These are phyloP conservation scores for Brenthis ino DNA, from an alignment of 2,888 invertebrate species.

Conservation along the genomic window DNA sequence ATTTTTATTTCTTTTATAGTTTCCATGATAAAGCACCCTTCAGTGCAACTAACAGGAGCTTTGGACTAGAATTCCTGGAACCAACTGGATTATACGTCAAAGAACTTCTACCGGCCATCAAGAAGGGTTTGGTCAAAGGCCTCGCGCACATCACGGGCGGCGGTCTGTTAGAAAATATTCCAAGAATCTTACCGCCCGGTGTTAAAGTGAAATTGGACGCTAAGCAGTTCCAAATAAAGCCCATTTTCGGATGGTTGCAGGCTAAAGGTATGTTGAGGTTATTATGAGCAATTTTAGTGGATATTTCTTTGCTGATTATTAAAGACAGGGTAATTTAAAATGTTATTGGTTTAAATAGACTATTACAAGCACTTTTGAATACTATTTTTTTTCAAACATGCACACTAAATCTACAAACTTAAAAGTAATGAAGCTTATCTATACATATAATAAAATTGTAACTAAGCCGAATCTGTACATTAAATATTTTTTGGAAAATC, in stretches of 20 bases:
- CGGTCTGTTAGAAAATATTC: slow-evolving; percentile 94
- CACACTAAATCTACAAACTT: too few species aligned
- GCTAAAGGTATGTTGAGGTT: slow-evolving; percentile 78
- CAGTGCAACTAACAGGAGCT: slow-evolving; percentile 60
- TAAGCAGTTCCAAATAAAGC: slow-evolving; percentile 86
- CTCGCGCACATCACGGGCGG: slow-evolving; percentile 97
- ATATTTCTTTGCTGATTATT: background rate
- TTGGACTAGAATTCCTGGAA: slow-evolving; percentile 90
- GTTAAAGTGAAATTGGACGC: slow-evolving; percentile 88
- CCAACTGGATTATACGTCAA: slow-evolving; percentile 95
- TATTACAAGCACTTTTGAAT: too few species aligned
- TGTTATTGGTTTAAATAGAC: background rate
- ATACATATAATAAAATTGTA: too few species aligned
- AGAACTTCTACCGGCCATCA: slow-evolving; percentile 87
- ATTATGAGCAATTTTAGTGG: background rate
- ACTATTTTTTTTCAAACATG: too few species aligned
- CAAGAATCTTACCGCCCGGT: slow-evolving; percentile 88
- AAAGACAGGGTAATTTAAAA: background rate
- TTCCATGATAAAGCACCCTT: slow-evolving; percentile 71
- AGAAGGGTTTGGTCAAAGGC: slow-evolving; percentile 88
- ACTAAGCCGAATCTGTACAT: too few species aligned
- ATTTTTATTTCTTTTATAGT: slow-evolving; percentile 44
- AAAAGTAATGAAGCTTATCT: too few species aligned
- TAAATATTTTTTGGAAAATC: too few species aligned
- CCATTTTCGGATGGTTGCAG: slow-evolving; percentile 95